Evolutionary conservation across 1,140 invertebrate genomes (phyloP).

Genomic region (Mesaphorura yosii): DNA sequence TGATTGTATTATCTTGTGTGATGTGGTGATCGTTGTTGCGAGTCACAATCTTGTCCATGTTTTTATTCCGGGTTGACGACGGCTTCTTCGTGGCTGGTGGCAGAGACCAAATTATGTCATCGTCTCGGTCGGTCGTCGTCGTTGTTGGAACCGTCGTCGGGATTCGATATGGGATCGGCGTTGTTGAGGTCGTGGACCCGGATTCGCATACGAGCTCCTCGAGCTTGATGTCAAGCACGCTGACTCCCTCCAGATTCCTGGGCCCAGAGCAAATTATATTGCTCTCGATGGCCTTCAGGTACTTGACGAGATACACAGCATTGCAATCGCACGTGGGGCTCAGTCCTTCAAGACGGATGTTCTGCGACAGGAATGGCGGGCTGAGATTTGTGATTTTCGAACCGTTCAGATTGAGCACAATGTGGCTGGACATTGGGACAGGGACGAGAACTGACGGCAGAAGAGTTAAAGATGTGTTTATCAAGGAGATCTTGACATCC

Average conservation of each 20-base stretch:
- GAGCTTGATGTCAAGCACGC: slow-evolving; percentile 60
- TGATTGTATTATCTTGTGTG: slow-evolving; percentile 41
- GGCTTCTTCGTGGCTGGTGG: slow-evolving; percentile 42
- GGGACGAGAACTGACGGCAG: slow-evolving; percentile 72
- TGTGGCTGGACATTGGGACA: slow-evolving; percentile 70
- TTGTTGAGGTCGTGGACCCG: slow-evolving; percentile 37
- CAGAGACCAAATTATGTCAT: slow-evolving; percentile 73
- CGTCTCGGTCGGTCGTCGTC: slow-evolving; percentile 36
- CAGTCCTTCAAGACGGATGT: slow-evolving; percentile 65
- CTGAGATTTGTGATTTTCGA: slow-evolving; percentile 61
- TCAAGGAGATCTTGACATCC: slow-evolving; percentile 55
- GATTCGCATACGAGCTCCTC: slow-evolving; percentile 63
- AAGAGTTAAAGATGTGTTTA: slow-evolving; percentile 64
- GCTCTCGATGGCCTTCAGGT: slow-evolving; percentile 49
- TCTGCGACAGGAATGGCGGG: slow-evolving; percentile 58
- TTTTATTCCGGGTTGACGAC: neutral
- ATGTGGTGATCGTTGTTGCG: slow-evolving; percentile 6
- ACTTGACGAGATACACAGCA: slow-evolving; percentile 59
- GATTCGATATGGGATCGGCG: slow-evolving; percentile 30
- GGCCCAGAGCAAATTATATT: slow-evolving; percentile 53
- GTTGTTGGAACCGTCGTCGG: slow-evolving; percentile 32
- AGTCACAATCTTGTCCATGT: too few relatives aligned
- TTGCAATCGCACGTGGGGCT: slow-evolving; percentile 77
- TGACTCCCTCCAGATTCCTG: slow-evolving; percentile 49
- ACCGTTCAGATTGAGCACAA: slow-evolving; percentile 62